Evolutionary conservation across 2,888 invertebrate species (phyloP).

Genomic region (Temnothorax unifasciatus): DNA sequence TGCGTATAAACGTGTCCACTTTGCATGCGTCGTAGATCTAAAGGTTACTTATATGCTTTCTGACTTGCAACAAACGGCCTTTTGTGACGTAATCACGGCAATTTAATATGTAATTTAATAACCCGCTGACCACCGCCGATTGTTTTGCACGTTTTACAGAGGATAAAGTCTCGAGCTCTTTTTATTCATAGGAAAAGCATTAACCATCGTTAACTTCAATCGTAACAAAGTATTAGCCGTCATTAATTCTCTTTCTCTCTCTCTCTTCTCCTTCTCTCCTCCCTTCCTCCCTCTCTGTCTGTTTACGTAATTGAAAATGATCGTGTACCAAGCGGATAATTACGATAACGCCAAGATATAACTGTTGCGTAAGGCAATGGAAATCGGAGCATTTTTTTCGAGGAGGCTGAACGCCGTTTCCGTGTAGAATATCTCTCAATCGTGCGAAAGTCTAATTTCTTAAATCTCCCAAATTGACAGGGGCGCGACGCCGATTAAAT

Average conservation of each 20-base stretch:
- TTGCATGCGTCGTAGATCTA: background rate
- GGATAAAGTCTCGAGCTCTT: background rate
- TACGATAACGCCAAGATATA: background rate
- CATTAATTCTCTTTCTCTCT: background rate
- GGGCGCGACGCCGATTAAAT: background rate
- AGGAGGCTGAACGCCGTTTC: background rate
- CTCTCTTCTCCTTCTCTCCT: background rate
- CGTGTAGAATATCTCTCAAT: background rate
- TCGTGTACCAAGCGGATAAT: background rate
- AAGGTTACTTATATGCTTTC: background rate
- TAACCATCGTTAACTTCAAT: background rate
- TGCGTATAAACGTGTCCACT: background rate
- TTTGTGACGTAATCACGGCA: background rate
- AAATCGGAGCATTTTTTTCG: background rate
- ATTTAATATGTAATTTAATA: background rate
- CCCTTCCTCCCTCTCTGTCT: no score
- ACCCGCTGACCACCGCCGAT: background rate
- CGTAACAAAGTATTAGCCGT: background rate
- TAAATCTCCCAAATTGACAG: background rate
- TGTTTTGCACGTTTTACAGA: background rate
- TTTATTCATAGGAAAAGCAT: background rate
- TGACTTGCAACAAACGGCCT: background rate
- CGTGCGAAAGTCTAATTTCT: background rate
- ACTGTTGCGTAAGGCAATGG: background rate
- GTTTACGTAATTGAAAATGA: background rate